Percentiles rank a stretch among this genome's conserved stretches.
These are phyloP conservation scores for Aelia acuminata DNA, from an alignment of 2,888 invertebrate species.

Conservation along the genomic window DNA sequence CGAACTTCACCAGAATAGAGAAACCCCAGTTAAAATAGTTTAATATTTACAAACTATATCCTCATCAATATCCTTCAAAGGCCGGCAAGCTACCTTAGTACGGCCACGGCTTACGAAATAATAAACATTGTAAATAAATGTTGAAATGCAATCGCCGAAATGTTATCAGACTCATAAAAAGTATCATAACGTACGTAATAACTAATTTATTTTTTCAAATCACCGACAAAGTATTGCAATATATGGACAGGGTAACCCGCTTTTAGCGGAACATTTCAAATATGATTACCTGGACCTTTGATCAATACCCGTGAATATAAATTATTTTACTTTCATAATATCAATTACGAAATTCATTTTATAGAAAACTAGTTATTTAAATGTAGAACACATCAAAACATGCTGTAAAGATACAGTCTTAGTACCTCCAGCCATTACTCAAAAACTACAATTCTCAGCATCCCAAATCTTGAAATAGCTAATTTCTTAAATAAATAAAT, in stretches of 20 bases:
- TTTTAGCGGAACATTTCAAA: not conserved
- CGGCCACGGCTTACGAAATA: not conserved
- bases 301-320: not conserved
- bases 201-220: not conserved
- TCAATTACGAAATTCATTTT: not conserved
- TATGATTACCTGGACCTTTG: not conserved
- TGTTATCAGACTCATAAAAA: not conserved
- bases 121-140: not conserved
- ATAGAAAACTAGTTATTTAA: not conserved
- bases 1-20: not conserved
- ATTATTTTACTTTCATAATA: not conserved
- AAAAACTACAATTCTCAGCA: not conserved
- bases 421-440: not conserved
- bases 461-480: not conserved
- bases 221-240: not conserved
- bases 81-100: conserved; percentile 2
- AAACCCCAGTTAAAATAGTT: not conserved
- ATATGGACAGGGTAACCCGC: not conserved
- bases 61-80: not conserved
- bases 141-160: not conserved
- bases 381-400: not conserved
- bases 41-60: conserved; percentile 9
- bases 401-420: not conserved
- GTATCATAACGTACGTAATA: not conserved
- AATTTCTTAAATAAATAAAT: not conserved